These are phyloP conservation scores for Rotaria socialis DNA, from an alignment of 2,888 invertebrate species.

Conservation along the genomic window DNA sequence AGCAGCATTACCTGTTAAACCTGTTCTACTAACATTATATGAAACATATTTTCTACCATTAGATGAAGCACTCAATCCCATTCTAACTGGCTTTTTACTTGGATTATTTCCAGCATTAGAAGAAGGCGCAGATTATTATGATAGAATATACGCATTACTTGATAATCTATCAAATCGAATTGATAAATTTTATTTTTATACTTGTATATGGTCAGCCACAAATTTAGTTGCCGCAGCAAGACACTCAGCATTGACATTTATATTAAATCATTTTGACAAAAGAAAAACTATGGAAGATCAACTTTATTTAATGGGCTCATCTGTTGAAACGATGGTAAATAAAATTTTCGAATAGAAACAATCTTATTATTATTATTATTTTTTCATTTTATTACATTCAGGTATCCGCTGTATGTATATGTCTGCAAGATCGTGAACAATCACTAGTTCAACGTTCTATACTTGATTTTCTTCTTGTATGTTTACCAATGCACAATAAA, in stretches of 20 bases:
- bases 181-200: conserved; percentile 76
- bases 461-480: conserved; percentile 74
- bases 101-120: conserved; percentile 81
- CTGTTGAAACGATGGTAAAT: conserved; percentile 74
- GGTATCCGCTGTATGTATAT: conserved; percentile 73
- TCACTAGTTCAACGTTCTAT: conserved; percentile 79
- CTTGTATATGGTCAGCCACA: conserved; percentile 80
- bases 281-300: conserved; percentile 71
- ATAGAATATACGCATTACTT: conserved; percentile 54
- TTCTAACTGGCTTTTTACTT: conserved; percentile 77
- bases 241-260: conserved; percentile 75
- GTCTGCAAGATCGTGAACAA: conserved; percentile 71
- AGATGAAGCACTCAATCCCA: conserved; percentile 70
- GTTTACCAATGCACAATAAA: conserved; percentile 77
- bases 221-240: conserved; percentile 75
- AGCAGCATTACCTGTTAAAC: conserved; percentile 82
- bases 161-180: conserved; percentile 63
- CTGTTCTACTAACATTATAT: conserved; percentile 74
- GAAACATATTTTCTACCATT: conserved; percentile 82
- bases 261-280: conserved; percentile 74
- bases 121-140: conserved; percentile 77
- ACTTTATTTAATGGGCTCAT: conserved; percentile 75
- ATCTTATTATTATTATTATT: not conserved
- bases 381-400: conserved; percentile 52
- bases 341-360: not conserved